Percentiles rank a stretch among this genome's conserved stretches.
Evolutionary conservation across 1,140 invertebrate genomes (phyloP).

Genomic region (Panonychus citri): DNA sequence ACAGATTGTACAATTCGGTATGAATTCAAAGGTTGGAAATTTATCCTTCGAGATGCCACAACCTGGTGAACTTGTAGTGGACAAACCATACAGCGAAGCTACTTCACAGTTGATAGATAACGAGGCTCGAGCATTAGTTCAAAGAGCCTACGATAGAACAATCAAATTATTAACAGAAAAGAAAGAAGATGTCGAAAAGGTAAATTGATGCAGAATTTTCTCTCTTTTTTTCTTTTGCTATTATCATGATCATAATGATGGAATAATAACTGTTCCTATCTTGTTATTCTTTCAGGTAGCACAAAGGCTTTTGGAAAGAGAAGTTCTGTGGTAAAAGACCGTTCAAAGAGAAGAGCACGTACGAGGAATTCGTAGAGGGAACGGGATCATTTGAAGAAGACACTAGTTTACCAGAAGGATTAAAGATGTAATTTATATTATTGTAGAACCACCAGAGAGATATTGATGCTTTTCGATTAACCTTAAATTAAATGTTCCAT

Average conservation of each 20-base stretch:
- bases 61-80: constrained; percentile 69
- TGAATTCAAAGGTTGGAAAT: constrained; percentile 93
- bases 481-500: too few relatives aligned
- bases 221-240: too few relatives aligned
- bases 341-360: constrained; percentile 95
- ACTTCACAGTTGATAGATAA: constrained; percentile 91
- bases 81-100: constrained; percentile 94
- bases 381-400: constrained; percentile 95
- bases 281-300: not conserved
- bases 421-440: too few relatives aligned
- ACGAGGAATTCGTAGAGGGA: constrained; percentile 97
- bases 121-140: constrained; percentile 69
- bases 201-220: too few relatives aligned
- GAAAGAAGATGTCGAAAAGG: constrained; percentile 66
- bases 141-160: constrained; percentile 54
- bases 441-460: too few relatives aligned
- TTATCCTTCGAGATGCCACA: constrained; percentile 85
- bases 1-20: constrained; percentile 74
- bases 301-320: constrained; percentile 31
- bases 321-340: constrained; percentile 84
- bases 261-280: not conserved
- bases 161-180: constrained; percentile 54
- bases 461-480: too few relatives aligned
- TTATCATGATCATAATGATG: not conserved
- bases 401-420: constrained; percentile 72